These are phyloP conservation scores for Ceratosolen solmsi DNA, from an alignment of 1,140 invertebrate genomes.

Conservation along the genomic window DNA sequence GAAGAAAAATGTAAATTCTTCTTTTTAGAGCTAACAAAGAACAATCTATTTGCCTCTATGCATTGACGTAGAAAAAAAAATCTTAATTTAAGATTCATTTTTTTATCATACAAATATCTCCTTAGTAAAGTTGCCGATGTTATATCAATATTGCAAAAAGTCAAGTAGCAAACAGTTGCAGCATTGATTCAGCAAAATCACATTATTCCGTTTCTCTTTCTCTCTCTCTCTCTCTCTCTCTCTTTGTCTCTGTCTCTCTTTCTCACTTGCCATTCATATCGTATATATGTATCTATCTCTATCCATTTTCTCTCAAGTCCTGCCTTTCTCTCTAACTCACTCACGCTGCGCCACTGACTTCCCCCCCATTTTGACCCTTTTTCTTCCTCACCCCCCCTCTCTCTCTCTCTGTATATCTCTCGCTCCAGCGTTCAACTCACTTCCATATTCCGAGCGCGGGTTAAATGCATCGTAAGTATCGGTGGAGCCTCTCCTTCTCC, in stretches of 20 bases:
- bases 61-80: too few species aligned
- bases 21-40: too few species aligned
- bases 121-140: background rate
- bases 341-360: background rate
- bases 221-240: too few species aligned
- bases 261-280: background rate
- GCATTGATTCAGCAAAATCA: background rate
- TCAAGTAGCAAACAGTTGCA: background rate
- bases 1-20: too few species aligned
- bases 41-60: too few species aligned
- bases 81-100: too few species aligned
- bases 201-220: background rate
- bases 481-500: background rate
- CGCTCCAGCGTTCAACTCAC: background rate
- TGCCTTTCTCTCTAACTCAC: background rate
- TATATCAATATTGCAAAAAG: background rate
- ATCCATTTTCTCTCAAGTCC: background rate
- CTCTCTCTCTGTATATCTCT: background rate
- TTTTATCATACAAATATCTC: background rate
- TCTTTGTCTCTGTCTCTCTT: background rate
- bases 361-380: background rate
- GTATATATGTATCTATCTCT: background rate
- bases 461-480: constrained; percentile 31
- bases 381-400: background rate
- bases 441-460: constrained; percentile 10